phyloP scores from a whole-genome alignment of 2,888 invertebrate species.

The Lottia scabra region DNA sequence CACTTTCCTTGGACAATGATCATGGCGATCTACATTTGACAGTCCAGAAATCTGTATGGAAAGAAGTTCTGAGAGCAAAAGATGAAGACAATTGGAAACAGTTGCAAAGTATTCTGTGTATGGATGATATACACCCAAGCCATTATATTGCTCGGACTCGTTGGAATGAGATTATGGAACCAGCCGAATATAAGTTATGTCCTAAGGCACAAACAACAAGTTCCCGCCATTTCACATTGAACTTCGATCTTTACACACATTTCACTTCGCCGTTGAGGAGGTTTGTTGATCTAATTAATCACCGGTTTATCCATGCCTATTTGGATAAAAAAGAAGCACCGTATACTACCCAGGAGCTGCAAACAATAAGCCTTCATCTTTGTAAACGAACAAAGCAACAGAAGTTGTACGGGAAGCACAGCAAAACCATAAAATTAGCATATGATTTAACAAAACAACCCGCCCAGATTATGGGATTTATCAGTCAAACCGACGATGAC shows the following conservation, averaged over 20 bases:
- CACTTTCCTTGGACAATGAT: background rate
- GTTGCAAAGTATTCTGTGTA: slow-evolving; percentile 24
- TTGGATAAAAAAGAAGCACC: slow-evolving; percentile 23
- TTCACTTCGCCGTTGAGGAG: slow-evolving; percentile 49
- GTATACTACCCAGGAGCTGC: slow-evolving; percentile 36
- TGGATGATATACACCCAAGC: slow-evolving; percentile 36
- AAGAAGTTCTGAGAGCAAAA: slow-evolving; percentile 9
- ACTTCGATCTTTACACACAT: slow-evolving; percentile 37
- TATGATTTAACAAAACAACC: slow-evolving; percentile 33
- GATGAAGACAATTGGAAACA: slow-evolving; percentile 15
- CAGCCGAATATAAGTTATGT: slow-evolving; percentile 32
- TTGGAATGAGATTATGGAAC: slow-evolving; percentile 39
- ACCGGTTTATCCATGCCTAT: slow-evolving; percentile 41
- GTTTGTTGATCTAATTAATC: slow-evolving; percentile 38
- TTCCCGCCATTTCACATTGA: slow-evolving; percentile 38
- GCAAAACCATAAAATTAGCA: slow-evolving; percentile 32
- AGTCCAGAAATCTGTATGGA: slow-evolving; percentile 33
- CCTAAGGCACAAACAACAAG: slow-evolving; percentile 21
- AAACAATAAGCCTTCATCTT: slow-evolving; percentile 35
- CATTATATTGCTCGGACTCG: slow-evolving; percentile 31
- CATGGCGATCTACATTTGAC: background rate
- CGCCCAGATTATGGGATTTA: slow-evolving; percentile 30
- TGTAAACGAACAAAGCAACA: slow-evolving; percentile 36
- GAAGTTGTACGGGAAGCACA: slow-evolving; percentile 38
- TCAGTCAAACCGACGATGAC: slow-evolving; percentile 34